phyloP scores from a whole-genome alignment of 2,797 vertebrate species.

The Acridotheres tristis region DNA sequence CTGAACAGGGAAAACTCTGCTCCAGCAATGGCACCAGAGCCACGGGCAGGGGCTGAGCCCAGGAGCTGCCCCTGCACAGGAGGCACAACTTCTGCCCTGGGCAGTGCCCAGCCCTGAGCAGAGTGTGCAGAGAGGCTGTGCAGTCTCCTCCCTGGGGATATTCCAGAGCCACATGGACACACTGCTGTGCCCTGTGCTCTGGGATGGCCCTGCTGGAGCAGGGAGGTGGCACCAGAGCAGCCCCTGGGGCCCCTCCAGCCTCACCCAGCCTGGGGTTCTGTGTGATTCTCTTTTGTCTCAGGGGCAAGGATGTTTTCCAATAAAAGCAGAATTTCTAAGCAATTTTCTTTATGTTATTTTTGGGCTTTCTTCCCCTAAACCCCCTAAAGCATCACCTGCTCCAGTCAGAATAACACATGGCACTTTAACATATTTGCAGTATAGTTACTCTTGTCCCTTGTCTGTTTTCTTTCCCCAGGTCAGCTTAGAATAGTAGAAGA shows the following conservation, averaged over 20 bases:
- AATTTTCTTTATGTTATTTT: background rate
- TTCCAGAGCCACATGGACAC: background rate
- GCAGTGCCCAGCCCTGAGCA: background rate
- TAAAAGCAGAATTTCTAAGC: background rate
- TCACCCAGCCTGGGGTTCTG: fast-evolving
- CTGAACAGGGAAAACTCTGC: background rate
- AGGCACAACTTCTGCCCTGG: background rate
- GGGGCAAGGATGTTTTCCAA: background rate
- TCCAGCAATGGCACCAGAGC: background rate
- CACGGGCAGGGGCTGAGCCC: background rate
- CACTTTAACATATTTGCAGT: background rate
- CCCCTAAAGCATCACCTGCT: background rate
- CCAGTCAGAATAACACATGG: background rate
- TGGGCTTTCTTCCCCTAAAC: background rate
- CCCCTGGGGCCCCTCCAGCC: background rate
- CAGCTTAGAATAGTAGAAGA: background rate
- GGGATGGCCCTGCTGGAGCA: background rate
- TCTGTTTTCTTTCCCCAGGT: background rate
- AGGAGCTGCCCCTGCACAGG: background rate
- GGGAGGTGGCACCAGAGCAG: background rate
- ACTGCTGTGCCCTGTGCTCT: background rate
- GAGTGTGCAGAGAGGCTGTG: background rate
- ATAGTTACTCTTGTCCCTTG: background rate
- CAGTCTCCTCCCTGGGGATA: background rate
- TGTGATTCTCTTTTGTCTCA: background rate